phyloP scores from a whole-genome alignment of 1,140 invertebrate species.

The Gyrodactylus bullatarudis region DNA sequence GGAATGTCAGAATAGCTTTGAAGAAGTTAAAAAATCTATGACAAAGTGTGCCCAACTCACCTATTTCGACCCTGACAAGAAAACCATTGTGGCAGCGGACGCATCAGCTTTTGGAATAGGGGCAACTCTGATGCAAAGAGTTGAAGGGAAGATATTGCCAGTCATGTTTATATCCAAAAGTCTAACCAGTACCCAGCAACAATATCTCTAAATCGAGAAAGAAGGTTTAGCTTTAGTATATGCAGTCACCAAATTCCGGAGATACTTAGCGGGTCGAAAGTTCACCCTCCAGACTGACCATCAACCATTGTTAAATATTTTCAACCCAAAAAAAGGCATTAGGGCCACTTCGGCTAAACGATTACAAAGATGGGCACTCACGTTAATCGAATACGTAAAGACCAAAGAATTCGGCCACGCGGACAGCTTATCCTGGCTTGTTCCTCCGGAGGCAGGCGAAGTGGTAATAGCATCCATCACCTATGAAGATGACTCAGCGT shows the following conservation, averaged over 20 bases:
- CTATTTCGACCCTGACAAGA: conserved; percentile 12
- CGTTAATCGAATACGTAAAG: conserved; percentile 14
- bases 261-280: conserved; percentile 20
- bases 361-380: conserved; percentile 16
- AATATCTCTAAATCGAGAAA: conserved; percentile 24
- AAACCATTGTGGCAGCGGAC: conserved; percentile 13
- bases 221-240: conserved; percentile 25
- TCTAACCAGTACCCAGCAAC: conserved; percentile 17
- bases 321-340: conserved; percentile 10
- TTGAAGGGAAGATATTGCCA: conserved; percentile 12
- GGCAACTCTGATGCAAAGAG: conserved; percentile 12
- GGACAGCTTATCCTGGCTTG: conserved; percentile 12
- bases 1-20: conserved; percentile 8
- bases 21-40: conserved; percentile 7
- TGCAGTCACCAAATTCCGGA: conserved; percentile 23
- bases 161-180: conserved; percentile 19
- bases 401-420: conserved; percentile 12
- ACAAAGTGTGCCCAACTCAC: conserved; percentile 10
- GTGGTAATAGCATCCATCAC: background rate
- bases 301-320: conserved; percentile 14
- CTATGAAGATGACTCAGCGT: background rate
- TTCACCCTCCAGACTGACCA: conserved; percentile 16
- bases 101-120: conserved; percentile 14
- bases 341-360: conserved; percentile 12
- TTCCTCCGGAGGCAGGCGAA: background rate